Percentiles rank a stretch among this genome's conserved stretches.
Conservation (phyloP, 2,797 vertebrate species). For the Coendou prehensilis region DNA sequence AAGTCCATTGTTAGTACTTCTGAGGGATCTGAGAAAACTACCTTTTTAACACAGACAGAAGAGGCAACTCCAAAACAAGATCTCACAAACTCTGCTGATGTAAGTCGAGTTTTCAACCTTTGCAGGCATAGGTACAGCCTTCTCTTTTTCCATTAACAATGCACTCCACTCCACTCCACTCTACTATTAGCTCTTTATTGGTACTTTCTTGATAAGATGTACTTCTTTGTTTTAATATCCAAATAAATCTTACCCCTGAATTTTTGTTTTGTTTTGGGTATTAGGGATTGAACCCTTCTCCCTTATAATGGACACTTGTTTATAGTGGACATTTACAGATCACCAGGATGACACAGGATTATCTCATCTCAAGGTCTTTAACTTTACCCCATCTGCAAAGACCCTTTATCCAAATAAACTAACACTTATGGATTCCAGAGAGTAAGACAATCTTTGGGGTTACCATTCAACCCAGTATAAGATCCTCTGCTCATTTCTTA, state of each 20-base stretch:
- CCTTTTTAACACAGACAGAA: background rate
- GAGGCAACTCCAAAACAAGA: background rate
- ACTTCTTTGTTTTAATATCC: background rate
- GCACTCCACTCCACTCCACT: background rate
- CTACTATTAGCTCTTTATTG: background rate
- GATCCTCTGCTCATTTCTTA: background rate
- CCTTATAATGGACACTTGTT: background rate
- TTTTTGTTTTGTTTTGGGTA: background rate
- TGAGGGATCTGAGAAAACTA: background rate
- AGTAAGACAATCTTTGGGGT: background rate
- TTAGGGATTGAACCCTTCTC: background rate
- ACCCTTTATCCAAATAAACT: background rate
- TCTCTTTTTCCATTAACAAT: background rate
- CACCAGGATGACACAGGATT: background rate
- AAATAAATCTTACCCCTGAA: background rate
- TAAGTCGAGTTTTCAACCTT: background rate
- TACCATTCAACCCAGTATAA: background rate
- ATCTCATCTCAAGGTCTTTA: background rate
- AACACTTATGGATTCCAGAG: background rate
- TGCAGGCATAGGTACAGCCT: background rate
- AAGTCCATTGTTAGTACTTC: slow-evolving; percentile 78
- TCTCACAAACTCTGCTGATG: background rate
- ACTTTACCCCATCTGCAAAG: background rate
- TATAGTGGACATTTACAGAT: background rate
- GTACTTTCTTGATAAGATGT: background rate